Conservation (phyloP, 2,113 vertebrate species). For the Puffinus mauretanicus region DNA sequence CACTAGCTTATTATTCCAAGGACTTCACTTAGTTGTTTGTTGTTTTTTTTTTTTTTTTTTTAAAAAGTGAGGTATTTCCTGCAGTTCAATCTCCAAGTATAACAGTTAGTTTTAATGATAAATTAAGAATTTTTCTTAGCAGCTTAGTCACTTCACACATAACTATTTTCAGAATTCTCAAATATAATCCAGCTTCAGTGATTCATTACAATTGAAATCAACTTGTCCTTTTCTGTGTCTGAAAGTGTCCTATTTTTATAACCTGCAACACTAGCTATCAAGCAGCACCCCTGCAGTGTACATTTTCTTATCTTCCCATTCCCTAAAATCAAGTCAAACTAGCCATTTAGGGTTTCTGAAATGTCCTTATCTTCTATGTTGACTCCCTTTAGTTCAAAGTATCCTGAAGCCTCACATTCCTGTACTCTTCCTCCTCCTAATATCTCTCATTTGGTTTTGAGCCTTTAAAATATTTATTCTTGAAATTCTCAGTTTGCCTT, state of each 20-base stretch:
- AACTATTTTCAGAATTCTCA: neutral
- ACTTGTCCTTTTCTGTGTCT: neutral
- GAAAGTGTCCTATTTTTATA: neutral
- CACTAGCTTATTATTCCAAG: neutral
- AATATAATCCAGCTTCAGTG: neutral
- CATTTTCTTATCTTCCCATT: conserved; percentile 8
- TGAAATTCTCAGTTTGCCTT: neutral
- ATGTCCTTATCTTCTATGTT: neutral
- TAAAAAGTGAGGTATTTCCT: neutral
- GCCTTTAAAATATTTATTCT: neutral
- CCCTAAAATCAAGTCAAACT: neutral
- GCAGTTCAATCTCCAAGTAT: neutral
- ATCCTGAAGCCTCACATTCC: neutral
- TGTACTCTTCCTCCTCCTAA: neutral
- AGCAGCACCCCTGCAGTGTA: neutral
- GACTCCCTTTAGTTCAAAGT: neutral
- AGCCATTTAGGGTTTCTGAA: neutral
- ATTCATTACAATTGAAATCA: neutral
- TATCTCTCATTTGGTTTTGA: neutral
- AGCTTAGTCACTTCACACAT: conserved; percentile 1
- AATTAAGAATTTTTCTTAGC: neutral
- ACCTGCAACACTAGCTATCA: neutral
- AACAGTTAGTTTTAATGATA: neutral
- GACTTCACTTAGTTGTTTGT: neutral
- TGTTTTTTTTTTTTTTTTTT: too few species aligned